Evolutionary conservation across 2,888 invertebrate species (phyloP), one percentile per base, ranked within the genome.

Genomic region (Pachliopta kotzebuea): DNA sequence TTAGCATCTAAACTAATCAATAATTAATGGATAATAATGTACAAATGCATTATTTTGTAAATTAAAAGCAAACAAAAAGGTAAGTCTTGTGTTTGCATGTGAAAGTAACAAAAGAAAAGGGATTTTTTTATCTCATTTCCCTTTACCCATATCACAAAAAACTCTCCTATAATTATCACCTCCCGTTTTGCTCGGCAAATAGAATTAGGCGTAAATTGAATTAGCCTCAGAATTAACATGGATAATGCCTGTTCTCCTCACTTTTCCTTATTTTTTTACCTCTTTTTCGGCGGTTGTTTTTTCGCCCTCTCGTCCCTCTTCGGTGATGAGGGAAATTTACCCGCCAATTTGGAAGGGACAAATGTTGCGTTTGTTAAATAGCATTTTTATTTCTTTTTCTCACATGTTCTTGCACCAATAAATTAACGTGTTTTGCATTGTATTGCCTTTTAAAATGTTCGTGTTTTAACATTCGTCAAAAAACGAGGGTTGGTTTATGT

Each of bases 131-230:
- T 66, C 66, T 66, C 65, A 68, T 62, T 67, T 70, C 70, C 71
- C 77, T 78, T 76, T 77, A 74, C 76, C 83, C 79, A 75, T 79
- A 74, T 77, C 76, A 73, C 75, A 79, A 83, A 88, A 88, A 90
- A 88, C 76, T 79, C 81, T 81, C 84, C 79, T 80, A 83, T 85
- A 90, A 89, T 91, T 91, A 90, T 88, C 90, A 88, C 90, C 84
- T 86, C 84, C 85, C 88, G 83, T 87, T 89, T 86, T 86, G 72
- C 87, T 87, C 85, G 74, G 83, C 85, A 90, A 91, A 90, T 91
- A 90, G 90, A 90, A 90, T 91, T 90, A 90, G 84, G 88, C 86
- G 86, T 74, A 87, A 90, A 91, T 90, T 90, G 88, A 89, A 91
- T 91, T 90, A 90, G 82, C 85, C 84, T 77, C 80, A 81, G 90